A percentile compares a stretch with the other conserved stretches of the same genome.
phyloP scores from a whole-genome alignment of 2,113 vertebrate genomes.

The Tretioscincus oriximinensis region DNA sequence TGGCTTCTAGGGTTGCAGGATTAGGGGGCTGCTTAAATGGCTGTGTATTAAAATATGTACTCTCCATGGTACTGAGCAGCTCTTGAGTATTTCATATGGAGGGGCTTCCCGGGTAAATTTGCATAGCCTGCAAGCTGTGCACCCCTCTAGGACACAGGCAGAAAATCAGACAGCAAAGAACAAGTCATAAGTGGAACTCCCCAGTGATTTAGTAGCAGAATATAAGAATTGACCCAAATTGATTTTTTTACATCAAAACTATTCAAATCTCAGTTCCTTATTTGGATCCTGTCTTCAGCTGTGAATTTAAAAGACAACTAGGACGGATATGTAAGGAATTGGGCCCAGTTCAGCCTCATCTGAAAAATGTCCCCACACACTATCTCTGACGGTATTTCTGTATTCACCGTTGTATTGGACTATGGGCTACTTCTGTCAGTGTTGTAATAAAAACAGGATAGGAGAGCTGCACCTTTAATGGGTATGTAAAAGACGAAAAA shows the following conservation, averaged over 20 bases:
- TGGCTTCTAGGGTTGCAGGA: slow-evolving; percentile 33
- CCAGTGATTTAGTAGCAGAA: neutral
- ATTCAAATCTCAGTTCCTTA: neutral
- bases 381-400: no score
- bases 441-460: no score
- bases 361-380: no score
- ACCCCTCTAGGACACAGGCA: neutral
- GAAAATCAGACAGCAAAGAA: neutral
- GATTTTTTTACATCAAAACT: neutral
- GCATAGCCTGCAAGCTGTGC: neutral
- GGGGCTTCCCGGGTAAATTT: neutral
- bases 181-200: neutral
- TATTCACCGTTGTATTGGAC: no score
- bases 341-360: neutral
- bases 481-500: no score
- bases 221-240: neutral
- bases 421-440: no score
- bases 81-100: neutral
- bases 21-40: slow-evolving; percentile 25
- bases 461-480: no score
- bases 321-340: neutral
- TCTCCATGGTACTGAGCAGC: slow-evolving; percentile 18
- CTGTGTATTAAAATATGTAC: slow-evolving; percentile 19
- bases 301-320: neutral
- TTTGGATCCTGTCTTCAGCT: neutral